A percentile compares a stretch with the other conserved stretches of the same genome.
Evolutionary conservation across 2,888 invertebrate species (phyloP).

Genomic region (Noctua comes): DNA sequence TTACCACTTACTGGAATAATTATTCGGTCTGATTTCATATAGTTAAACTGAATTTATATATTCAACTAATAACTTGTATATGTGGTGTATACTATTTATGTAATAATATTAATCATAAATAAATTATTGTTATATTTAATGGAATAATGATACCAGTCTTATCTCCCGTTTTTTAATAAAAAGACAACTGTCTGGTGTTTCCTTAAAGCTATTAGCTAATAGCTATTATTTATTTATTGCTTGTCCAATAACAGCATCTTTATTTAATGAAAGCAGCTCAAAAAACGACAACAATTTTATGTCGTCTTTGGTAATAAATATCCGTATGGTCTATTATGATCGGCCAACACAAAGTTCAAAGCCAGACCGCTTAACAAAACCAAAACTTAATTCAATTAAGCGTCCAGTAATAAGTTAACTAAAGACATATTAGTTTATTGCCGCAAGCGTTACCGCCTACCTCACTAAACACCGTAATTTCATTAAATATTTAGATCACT

Average conservation of each 20-base stretch:
- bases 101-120: too few relatives aligned
- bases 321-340: conserved; percentile 13
- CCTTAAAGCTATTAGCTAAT: neutral
- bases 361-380: conserved; percentile 47
- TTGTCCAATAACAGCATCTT: neutral
- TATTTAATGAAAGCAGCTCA: neutral
- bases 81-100: neutral
- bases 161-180: neutral
- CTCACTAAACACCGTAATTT: conserved; percentile 69
- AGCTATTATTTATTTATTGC: neutral
- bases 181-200: neutral
- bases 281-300: neutral
- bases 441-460: conserved; percentile 66
- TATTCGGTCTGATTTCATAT: neutral
- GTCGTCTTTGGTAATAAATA: conserved; percentile 40
- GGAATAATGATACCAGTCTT: neutral
- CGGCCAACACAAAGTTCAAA: conserved; percentile 34
- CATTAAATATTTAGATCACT: conserved; percentile 70
- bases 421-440: conserved; percentile 62
- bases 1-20: neutral
- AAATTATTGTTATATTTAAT: neutral
- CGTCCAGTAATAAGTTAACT: conserved; percentile 42
- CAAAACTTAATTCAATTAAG: conserved; percentile 60
- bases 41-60: neutral
- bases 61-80: neutral